phyloP scores from a whole-genome alignment of 2,797 vertebrate species.

The Gymnoscopelus microlampas region DNA sequence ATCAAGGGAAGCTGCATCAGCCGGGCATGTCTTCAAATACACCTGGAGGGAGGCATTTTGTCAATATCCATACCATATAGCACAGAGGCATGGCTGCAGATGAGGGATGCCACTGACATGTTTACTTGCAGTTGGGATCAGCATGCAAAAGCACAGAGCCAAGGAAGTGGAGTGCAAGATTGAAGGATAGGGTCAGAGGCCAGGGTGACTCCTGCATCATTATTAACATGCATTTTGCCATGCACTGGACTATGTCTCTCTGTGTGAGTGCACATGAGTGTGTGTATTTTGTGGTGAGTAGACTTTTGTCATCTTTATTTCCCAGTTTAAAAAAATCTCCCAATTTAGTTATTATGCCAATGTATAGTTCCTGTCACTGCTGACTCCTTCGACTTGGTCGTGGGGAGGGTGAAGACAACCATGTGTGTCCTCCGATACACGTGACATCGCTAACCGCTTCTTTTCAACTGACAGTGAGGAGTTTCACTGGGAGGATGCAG shows the following conservation, averaged over 20 bases:
- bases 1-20: constrained; percentile 36
- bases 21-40: constrained; percentile 35
- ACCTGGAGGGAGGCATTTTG: constrained; percentile 21
- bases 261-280: constrained; percentile 3
- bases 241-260: constrained; percentile 6
- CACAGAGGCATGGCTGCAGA: constrained; percentile 17
- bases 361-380: too few relatives aligned
- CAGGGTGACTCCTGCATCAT: constrained; percentile 1
- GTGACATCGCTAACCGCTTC: too few relatives aligned
- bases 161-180: constrained; percentile 26
- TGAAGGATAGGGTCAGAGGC: constrained; percentile 26
- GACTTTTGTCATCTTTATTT: too few relatives aligned
- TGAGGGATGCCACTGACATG: constrained; percentile 28
- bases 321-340: too few relatives aligned
- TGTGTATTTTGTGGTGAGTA: neutral
- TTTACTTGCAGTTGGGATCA: constrained; percentile 41
- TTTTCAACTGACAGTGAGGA: too few relatives aligned
- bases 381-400: too few relatives aligned
- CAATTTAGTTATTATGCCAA: too few relatives aligned
- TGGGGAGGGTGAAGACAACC: too few relatives aligned
- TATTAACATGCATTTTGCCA: constrained; percentile 20
- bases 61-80: constrained; percentile 22
- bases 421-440: too few relatives aligned
- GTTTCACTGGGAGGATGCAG: too few relatives aligned
- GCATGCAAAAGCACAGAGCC: constrained; percentile 49